Evolutionary conservation across 2,888 invertebrate genomes (phyloP).

Genomic region (Antitype chi): DNA sequence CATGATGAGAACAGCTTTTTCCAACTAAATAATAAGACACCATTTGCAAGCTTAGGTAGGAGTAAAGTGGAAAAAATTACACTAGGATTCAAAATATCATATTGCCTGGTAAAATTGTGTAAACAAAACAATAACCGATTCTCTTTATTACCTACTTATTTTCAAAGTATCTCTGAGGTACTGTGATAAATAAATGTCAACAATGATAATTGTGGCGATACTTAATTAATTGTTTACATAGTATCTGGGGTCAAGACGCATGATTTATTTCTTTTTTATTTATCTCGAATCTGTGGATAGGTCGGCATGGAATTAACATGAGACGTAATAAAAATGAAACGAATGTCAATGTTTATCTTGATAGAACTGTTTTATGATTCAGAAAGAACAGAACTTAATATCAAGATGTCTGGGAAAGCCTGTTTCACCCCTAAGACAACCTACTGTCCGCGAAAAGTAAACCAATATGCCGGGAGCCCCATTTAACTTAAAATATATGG

Average conservation of each 20-base stretch:
- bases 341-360: neutral
- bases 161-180: neutral
- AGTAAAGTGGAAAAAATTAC: neutral
- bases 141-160: neutral
- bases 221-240: slow-evolving; percentile 21
- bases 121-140: neutral
- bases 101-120: neutral
- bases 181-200: slow-evolving; percentile 27
- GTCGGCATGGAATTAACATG: neutral
- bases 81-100: neutral
- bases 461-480: no score
- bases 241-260: slow-evolving; percentile 33
- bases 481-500: neutral
- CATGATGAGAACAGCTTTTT: neutral
- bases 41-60: neutral
- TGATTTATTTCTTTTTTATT: slow-evolving; percentile 16
- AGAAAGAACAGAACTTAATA: neutral
- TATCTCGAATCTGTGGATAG: neutral
- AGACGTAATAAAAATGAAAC: neutral
- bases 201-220: slow-evolving; percentile 7
- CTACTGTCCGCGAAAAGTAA: no score
- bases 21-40: neutral
- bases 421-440: no score
- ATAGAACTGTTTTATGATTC: neutral
- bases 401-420: no score